Evolutionary conservation across 2,797 vertebrate species (phyloP), one percentile per base, ranked within the genome.

Genomic region (Varecia variegata): DNA sequence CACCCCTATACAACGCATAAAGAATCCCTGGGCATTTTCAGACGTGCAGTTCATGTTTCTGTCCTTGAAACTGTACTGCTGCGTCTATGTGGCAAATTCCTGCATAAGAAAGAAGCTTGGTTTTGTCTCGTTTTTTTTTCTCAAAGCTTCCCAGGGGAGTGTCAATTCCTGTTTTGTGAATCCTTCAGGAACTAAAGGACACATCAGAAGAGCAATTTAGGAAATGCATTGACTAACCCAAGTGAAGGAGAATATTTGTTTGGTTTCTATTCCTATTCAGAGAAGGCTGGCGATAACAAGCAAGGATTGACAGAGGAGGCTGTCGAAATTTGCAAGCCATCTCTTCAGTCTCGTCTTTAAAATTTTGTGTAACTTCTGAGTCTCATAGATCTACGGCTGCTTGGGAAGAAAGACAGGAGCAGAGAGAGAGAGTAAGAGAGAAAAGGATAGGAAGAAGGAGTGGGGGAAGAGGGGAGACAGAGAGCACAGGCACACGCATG

Each of bases 51-150:
- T 87, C n/a, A 17, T 17, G 14, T 32, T 52, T 73, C 7, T 90
- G 79, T 85, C 76, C 90, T 83, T 90, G 76, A 95, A 85, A 23
- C 15, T 62, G 9, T 1, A 60, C n/a, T 52, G 30, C 12, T 32
- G 23, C 47, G 76, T 35, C 38, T 80, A n/a, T 7, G 23, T 84
- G 85, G 13, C 56, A 83, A 96, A 95, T 87, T 92, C 54, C 76
- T 91, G 67, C 58, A 18, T 54, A n/a, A 73, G 88, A 94, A 73
- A 67, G n/a, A 56, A 88, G 25, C 50, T 86, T 86, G n/a, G 14
- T 80, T 91, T 90, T 70, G 43, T 68, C 60, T 80, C 60, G 18
- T 11, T 62, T 50, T 45, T 32, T n/a, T 90, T 71, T 21, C 14
- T 77, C 43, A 35, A 18, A 71, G 14, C 43, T 92, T n/a, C 89